A percentile compares a stretch with the other conserved stretches of the same genome.
phyloP scores from a whole-genome alignment of 2,113 vertebrate genomes.

The Uria aalge region DNA sequence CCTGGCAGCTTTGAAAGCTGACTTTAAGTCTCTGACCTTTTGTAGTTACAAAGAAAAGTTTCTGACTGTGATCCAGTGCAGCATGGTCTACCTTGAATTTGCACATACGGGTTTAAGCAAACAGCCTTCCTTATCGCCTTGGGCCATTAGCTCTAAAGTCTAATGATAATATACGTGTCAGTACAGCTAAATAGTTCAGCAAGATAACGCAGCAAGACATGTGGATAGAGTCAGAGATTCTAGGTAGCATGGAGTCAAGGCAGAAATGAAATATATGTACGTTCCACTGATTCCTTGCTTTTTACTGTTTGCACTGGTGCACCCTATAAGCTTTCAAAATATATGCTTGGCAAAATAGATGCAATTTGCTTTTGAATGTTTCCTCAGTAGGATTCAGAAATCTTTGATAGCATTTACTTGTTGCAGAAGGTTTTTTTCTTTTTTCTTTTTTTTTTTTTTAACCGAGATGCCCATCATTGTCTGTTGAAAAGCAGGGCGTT shows the following conservation, averaged over 20 bases:
- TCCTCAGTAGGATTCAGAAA: not conserved
- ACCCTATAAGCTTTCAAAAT: not conserved
- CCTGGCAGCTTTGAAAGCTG: not conserved
- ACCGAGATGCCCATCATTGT: constrained; percentile 42
- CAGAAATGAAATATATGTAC: not conserved
- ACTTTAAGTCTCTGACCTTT: not conserved
- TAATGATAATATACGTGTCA: constrained; percentile 35
- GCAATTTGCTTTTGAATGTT: not conserved
- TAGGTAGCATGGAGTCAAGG: not conserved
- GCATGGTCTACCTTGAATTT: constrained; percentile 20
- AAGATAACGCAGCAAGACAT: constrained; percentile 20
- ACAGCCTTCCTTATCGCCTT: not conserved
- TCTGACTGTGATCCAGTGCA: not conserved
- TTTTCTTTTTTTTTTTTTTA: not conserved
- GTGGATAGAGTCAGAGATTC: not conserved
- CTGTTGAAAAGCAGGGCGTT: constrained; percentile 58
- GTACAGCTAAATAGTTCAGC: constrained; percentile 26
- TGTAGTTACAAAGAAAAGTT: not conserved
- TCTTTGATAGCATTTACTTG: not conserved
- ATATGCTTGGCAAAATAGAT: not conserved
- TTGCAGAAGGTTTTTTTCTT: constrained; percentile 4
- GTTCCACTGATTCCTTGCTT: not conserved
- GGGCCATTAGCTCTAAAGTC: constrained; percentile 23
- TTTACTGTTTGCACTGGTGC: not conserved
- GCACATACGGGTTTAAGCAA: not conserved